Percentiles rank a stretch among this genome's conserved stretches.
phyloP scores from a whole-genome alignment of 2,797 vertebrate species.

The Anisognathus igniventris region DNA sequence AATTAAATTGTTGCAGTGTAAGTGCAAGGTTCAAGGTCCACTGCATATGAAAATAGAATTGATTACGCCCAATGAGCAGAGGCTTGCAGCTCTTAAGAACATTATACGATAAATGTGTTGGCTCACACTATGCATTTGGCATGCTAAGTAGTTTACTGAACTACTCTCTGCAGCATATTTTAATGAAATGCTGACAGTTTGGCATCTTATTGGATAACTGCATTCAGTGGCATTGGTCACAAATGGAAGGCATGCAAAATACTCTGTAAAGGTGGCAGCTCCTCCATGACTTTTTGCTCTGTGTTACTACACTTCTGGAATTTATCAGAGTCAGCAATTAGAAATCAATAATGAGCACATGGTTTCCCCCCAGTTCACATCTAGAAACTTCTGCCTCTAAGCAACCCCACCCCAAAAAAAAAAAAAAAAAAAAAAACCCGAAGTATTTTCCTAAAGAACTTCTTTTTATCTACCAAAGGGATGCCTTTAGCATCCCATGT shows the following conservation, averaged over 20 bases:
- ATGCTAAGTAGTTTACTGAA: constrained; percentile 44
- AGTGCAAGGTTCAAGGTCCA: constrained; percentile 48
- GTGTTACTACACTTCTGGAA: constrained; percentile 1
- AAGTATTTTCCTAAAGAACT: background rate
- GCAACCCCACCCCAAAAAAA: background rate
- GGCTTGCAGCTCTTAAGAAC: constrained; percentile 36
- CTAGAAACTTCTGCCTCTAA: constrained; percentile 8
- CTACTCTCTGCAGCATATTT: constrained; percentile 43
- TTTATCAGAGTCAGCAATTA: constrained; percentile 28
- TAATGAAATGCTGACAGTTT: constrained; percentile 62
- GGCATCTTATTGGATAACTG: constrained; percentile 54
- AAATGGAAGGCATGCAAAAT: constrained; percentile 38
- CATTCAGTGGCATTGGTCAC: constrained; percentile 40
- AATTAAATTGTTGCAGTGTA: constrained; percentile 24
- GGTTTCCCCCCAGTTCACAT: background rate
- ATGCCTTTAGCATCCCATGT: background rate
- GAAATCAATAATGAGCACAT: background rate
- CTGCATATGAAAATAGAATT: constrained; percentile 47
- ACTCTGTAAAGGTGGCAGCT: background rate
- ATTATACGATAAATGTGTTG: constrained; percentile 42
- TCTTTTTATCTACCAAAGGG: background rate
- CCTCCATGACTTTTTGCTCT: background rate
- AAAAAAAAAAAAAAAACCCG: background rate
- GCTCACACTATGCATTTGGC: constrained; percentile 8
- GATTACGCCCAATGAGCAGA: constrained; percentile 35